phyloP scores from a whole-genome alignment of 2,888 invertebrate species.

The Nemotelus pantherinus region DNA sequence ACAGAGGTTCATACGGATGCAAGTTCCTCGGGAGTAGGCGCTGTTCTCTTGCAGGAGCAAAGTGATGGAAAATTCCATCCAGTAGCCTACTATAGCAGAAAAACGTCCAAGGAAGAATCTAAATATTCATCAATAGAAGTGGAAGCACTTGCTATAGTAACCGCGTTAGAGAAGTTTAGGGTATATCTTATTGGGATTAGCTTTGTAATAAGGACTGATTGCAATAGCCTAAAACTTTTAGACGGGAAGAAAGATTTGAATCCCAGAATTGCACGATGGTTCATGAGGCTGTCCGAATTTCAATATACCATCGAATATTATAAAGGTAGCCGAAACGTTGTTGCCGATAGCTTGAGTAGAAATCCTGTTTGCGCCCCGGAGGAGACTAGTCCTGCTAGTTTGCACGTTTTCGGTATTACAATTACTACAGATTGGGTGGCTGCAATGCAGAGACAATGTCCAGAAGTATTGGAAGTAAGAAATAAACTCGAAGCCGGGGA shows the following conservation, averaged over 20 bases:
- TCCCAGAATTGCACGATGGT: conserved; percentile 19
- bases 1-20: conserved; percentile 43
- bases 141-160: conserved; percentile 43
- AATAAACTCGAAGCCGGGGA: conserved; percentile 15
- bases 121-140: conserved; percentile 44
- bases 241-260: conserved; percentile 18
- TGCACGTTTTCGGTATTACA: neutral
- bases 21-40: conserved; percentile 23
- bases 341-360: conserved; percentile 42
- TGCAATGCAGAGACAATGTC: conserved; percentile 10
- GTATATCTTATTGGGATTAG: conserved; percentile 5
- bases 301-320: conserved; percentile 34
- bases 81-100: conserved; percentile 32
- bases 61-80: conserved; percentile 17
- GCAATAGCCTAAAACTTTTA: conserved; percentile 11
- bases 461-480: neutral
- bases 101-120: conserved; percentile 36
- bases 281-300: conserved; percentile 10
- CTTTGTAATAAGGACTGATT: conserved; percentile 5
- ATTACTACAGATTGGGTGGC: conserved; percentile 29
- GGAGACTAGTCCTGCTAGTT: neutral
- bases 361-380: conserved; percentile 5
- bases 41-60: conserved; percentile 21
- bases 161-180: neutral
- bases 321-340: conserved; percentile 11